A percentile compares a stretch with the other conserved stretches of the same genome.
These are phyloP conservation scores for Adineta ricciae DNA, from an alignment of 2,888 invertebrate genomes.

Conservation along the genomic window DNA sequence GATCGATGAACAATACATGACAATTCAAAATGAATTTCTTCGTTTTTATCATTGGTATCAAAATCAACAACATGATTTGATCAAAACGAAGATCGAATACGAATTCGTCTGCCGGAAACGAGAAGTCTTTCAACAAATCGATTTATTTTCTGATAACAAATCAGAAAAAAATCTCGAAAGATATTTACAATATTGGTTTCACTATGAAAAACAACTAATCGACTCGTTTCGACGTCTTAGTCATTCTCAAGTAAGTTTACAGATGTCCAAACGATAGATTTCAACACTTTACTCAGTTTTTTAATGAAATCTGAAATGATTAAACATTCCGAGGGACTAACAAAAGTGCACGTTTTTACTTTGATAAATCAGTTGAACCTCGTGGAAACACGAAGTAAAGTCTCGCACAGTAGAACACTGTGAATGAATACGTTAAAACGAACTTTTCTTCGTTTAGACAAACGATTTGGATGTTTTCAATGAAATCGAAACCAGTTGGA, in stretches of 20 bases:
- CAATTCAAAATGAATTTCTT: conserved; percentile 2
- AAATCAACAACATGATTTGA: background rate
- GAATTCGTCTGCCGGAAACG: background rate
- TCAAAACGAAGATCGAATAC: background rate
- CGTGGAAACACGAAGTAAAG: no score
- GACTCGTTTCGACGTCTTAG: background rate
- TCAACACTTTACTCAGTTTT: no score
- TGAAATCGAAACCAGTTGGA: conserved; percentile 1
- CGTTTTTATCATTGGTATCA: background rate
- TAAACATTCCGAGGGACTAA: no score
- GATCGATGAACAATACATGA: background rate
- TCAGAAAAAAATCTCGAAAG: background rate
- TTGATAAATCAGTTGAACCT: no score
- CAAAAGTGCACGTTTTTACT: no score
- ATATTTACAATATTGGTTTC: background rate
- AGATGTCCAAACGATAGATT: no score
- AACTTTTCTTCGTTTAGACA: background rate
- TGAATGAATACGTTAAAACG: no score
- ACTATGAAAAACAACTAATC: background rate
- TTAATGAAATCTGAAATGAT: no score
- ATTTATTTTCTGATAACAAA: background rate
- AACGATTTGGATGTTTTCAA: background rate
- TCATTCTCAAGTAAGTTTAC: background rate
- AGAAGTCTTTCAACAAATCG: background rate
- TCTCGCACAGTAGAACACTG: no score